Evolutionary conservation across 2,797 vertebrate genomes (phyloP), one percentile per base, ranked within the genome.

Genomic region (Moxostoma hubbsi): DNA sequence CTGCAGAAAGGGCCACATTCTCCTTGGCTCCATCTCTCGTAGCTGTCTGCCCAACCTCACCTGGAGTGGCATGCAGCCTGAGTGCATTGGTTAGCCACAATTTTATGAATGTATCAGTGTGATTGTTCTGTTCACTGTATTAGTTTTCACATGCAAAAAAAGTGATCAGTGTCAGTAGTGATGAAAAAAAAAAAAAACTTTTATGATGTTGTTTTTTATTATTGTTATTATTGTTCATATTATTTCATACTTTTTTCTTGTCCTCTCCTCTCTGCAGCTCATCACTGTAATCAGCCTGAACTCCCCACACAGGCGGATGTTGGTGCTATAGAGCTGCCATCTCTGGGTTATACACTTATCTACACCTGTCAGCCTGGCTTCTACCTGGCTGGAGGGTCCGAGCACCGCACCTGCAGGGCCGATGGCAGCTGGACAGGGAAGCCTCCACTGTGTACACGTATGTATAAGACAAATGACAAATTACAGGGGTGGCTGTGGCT

Each of bases 381-480:
- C 93, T 98, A 97, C 83, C 93, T 99, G 89, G 96, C 95, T 0
- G 97, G 95, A 2, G 98, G 98, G 66, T 99, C 98, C 0, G 98
- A 99, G 87, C 98, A 99, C 87, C 95, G 98, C 55, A 99, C 97
- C 79, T 99, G 98, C 92, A 95, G 95, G 83, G 94, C 97, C 0
- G 98, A 99, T 0, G 97, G 97, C 85, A 98, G 96, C 93, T 99
- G 98, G 98, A 97, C 98, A 0, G 98, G 97, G 51, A 99, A 99
- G 18, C 95, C 94, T 0, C 97, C 98, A 0, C 84, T 97, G 53
- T 99, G 98, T 92, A 91, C 96, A 79, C 96, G 98, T 99, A 92
- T 83, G 82, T 79, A 80, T 12, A 77, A 16, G 47, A 49, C 67
- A 64, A 11, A 47, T 51, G 47, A 53, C 45, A 36, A 36, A 36